A percentile compares a stretch with the other conserved stretches of the same genome.
Evolutionary conservation across 2,113 vertebrate genomes (phyloP).

Genomic region (Telmatochromis bifrenatus): DNA sequence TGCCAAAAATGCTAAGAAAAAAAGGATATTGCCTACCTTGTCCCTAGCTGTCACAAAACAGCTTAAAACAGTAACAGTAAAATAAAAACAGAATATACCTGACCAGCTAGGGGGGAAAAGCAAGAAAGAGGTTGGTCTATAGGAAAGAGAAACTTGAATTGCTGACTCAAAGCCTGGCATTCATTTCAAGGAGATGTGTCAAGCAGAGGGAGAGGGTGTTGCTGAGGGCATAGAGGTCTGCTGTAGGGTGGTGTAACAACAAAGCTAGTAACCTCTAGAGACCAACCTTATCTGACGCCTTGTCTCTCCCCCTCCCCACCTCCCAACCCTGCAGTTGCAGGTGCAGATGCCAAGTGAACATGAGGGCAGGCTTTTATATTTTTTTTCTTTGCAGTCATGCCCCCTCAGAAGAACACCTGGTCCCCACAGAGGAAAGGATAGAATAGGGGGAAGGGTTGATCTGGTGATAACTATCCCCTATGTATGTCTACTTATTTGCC

Average conservation of each 20-base stretch:
- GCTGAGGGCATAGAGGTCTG: constrained; percentile 31
- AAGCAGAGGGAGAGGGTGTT: constrained; percentile 4
- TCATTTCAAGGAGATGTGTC: constrained; percentile 44
- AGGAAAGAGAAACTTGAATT: constrained; percentile 14
- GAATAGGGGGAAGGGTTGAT: neutral
- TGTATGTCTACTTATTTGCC: neutral
- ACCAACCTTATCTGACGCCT: constrained; percentile 54
- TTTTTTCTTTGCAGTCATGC: constrained; percentile 7
- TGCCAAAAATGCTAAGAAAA: neutral
- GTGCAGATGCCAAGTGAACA: constrained; percentile 69
- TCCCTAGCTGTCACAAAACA: neutral
- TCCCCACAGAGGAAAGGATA: constrained; percentile 9
- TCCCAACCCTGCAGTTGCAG: constrained; percentile 52
- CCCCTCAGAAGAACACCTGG: constrained; percentile 53
- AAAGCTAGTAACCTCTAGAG: constrained; percentile 40
- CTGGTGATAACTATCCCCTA: neutral
- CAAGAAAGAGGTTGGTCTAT: neutral
- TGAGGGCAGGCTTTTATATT: constrained; percentile 24
- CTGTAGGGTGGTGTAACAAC: constrained; percentile 46
- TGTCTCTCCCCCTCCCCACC: constrained; percentile 34
- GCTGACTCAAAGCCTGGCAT: constrained; percentile 56
- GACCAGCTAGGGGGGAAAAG: neutral
- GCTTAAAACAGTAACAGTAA: neutral
- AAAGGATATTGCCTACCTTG: neutral
- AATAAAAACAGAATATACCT: constrained; percentile 2